A percentile compares a stretch with the other conserved stretches of the same genome.
phyloP scores from a whole-genome alignment of 1,140 invertebrate genomes.

The Sarcophaga bullata region DNA sequence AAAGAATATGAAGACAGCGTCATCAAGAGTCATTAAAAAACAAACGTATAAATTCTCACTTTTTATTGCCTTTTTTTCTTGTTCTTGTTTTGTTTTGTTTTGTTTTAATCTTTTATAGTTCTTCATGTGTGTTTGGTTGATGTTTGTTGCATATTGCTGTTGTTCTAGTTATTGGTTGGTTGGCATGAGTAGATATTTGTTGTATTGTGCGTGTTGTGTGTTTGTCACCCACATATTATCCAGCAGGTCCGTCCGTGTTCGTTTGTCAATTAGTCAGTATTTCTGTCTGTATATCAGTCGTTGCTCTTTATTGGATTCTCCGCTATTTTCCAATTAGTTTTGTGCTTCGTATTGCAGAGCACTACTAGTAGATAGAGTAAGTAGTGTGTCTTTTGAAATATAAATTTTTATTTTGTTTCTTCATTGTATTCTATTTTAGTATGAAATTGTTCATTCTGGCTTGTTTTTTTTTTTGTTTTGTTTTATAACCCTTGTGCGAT shows the following conservation, averaged over 20 bases:
- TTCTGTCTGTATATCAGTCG: neutral
- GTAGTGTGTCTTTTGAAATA: neutral
- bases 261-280: neutral
- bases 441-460: constrained; percentile 12
- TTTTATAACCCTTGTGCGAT: constrained; percentile 36
- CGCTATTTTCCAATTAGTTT: too few species aligned
- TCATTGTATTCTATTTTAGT: neutral
- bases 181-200: neutral
- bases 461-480: constrained; percentile 11
- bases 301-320: neutral
- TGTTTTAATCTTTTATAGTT: too few species aligned
- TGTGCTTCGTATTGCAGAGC: too few species aligned
- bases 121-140: too few species aligned
- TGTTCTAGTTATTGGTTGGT: neutral
- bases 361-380: too few species aligned
- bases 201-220: neutral
- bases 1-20: too few species aligned
- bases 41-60: too few species aligned
- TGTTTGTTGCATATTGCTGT: too few species aligned
- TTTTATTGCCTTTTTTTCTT: too few species aligned
- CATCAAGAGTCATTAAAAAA: too few species aligned
- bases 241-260: neutral
- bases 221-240: neutral
- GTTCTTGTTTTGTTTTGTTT: too few species aligned
- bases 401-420: too few species aligned